These are phyloP conservation scores for Hylia prasina DNA, from an alignment of 2,113 vertebrate genomes.

Conservation along the genomic window DNA sequence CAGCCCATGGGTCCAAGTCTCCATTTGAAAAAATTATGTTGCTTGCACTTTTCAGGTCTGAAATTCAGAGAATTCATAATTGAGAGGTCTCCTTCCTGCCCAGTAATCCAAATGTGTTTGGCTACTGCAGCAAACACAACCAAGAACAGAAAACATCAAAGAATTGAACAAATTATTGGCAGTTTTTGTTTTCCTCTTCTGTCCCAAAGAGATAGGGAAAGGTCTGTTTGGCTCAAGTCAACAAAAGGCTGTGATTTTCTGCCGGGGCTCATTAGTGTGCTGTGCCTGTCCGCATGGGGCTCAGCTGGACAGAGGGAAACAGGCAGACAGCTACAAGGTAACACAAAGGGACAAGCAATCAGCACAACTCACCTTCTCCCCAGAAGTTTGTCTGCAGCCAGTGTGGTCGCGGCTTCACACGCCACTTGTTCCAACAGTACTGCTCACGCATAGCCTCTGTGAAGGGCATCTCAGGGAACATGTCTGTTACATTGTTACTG, in stretches of 20 bases:
- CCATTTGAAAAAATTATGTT: conserved; percentile 97
- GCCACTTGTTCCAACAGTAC: conserved; percentile 85
- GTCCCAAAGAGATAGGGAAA: not conserved
- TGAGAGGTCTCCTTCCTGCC: not conserved
- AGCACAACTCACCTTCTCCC: conserved; percentile 75
- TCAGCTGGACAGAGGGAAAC: not conserved
- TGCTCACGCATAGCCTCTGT: conserved; percentile 64
- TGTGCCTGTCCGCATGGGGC: not conserved
- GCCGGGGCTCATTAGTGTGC: not conserved
- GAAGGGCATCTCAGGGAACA: conserved; percentile 87
- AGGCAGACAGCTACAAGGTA: too few species aligned
- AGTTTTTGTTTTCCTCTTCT: not conserved
- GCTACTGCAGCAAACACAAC: not conserved
- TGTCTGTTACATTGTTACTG: conserved; percentile 88
- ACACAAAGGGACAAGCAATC: not conserved
- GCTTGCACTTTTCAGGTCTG: conserved; percentile 83
- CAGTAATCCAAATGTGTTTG: not conserved
- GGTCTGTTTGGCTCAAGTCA: not conserved
- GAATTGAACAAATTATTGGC: not conserved
- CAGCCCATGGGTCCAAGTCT: conserved; percentile 92
- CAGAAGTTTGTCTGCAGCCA: conserved; percentile 86
- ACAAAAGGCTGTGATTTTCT: not conserved
- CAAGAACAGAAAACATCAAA: not conserved
- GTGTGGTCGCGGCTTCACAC: conserved; percentile 70
- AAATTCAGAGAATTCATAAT: not conserved